These are phyloP conservation scores for Caenorhabditis sulstoni DNA, from an alignment of 2,888 invertebrate genomes.

Conservation along the genomic window DNA sequence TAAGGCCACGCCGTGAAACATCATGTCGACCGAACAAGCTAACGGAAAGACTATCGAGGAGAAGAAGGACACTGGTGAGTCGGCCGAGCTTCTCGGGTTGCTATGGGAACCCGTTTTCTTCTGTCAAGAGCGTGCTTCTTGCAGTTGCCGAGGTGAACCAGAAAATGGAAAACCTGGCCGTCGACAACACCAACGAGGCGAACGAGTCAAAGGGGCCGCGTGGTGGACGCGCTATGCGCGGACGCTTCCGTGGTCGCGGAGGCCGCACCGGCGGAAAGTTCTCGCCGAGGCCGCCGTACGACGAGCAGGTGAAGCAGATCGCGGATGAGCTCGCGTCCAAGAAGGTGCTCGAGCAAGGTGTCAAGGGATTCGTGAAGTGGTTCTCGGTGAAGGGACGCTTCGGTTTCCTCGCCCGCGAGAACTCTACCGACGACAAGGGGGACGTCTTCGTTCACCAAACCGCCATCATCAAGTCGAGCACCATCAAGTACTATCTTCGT, in stretches of 20 bases:
- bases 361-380: conserved; percentile 86
- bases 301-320: conserved; percentile 47
- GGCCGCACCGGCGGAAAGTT: conserved; percentile 17
- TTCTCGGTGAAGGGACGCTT: conserved; percentile 86
- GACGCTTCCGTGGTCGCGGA: conserved; percentile 44
- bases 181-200: conserved; percentile 62
- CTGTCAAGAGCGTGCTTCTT: conserved; percentile 1
- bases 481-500: conserved; percentile 86
- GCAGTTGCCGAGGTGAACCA: conserved; percentile 59
- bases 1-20: conserved; percentile 54
- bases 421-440: conserved; percentile 83
- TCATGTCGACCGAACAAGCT: conserved; percentile 57
- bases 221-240: conserved; percentile 41
- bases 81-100: background rate
- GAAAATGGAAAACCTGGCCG: conserved; percentile 61
- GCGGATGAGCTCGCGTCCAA: conserved; percentile 58
- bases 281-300: conserved; percentile 38
- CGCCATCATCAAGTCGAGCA: conserved; percentile 61
- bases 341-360: conserved; percentile 64
- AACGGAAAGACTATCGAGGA: conserved; percentile 37
- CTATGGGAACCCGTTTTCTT: background rate
- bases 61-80: conserved; percentile 43
- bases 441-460: conserved; percentile 94
- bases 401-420: conserved; percentile 98
- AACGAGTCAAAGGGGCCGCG: conserved; percentile 43